A percentile compares a stretch with the other conserved stretches of the same genome.
Evolutionary conservation across 2,113 vertebrate species (phyloP).

Genomic region (Platichthys stellatus): DNA sequence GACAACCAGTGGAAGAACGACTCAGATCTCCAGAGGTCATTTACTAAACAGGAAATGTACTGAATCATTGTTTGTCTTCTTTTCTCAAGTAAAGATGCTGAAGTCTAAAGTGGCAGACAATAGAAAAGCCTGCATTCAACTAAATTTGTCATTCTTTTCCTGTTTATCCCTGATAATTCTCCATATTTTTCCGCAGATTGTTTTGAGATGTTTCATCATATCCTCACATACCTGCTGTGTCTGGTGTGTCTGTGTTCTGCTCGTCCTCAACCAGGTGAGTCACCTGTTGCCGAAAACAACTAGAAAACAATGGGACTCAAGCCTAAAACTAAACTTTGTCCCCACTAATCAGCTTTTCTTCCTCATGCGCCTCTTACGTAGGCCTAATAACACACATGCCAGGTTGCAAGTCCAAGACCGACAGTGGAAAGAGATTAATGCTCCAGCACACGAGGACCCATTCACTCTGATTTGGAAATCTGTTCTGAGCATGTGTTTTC

Average conservation of each 20-base stretch:
- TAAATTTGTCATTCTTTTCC: background rate
- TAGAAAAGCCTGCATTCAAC: background rate
- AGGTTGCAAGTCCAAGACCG: background rate
- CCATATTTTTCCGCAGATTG: slow-evolving; percentile 71
- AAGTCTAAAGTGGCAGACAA: background rate
- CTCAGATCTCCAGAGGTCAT: too few relatives aligned
- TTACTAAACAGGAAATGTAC: too few relatives aligned
- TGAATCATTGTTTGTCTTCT: too few relatives aligned
- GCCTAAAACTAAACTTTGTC: background rate
- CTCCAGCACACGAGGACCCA: background rate
- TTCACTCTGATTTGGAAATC: background rate
- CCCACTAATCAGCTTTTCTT: too few relatives aligned
- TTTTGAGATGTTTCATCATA: slow-evolving; percentile 85
- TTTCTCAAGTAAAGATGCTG: too few relatives aligned
- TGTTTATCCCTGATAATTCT: background rate
- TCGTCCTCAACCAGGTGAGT: slow-evolving; percentile 73
- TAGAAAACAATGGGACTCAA: background rate
- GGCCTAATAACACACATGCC: background rate
- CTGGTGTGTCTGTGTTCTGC: slow-evolving; percentile 77
- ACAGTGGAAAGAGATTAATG: slow-evolving; percentile 34
- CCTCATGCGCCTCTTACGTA: background rate
- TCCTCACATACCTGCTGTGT: slow-evolving; percentile 86
- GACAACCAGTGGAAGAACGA: too few relatives aligned
- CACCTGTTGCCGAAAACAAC: background rate
- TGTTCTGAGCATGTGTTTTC: slow-evolving; percentile 2